Base-by-base conservation (phyloP, 2,888 invertebrate species). In the Platerodrilus igneus region DNA sequence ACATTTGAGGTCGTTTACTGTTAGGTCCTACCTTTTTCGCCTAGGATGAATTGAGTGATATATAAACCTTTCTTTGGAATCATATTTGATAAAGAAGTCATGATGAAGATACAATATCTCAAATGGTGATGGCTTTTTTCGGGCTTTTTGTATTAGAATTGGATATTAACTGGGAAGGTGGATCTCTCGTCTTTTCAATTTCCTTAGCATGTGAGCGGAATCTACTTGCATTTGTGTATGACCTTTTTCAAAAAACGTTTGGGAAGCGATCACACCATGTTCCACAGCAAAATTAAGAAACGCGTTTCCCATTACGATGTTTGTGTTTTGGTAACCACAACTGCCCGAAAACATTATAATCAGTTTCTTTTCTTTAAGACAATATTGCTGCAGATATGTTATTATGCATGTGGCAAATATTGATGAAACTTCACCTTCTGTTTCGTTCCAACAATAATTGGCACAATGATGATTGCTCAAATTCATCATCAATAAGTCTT, bases 211-310 rank as follows among this genome's bases (percentile, higher is more conserved):
- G 21, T 54, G 49, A 4, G 50, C 47, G 15, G 43, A 41, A 32
- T 52, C 51, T 20, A 42, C 45, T 16, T 52, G 47, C 52, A 52
- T 51, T 17, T 48, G 47, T 9, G 50, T 45, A 29, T 50, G 51
- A 7, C 50, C n/a, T 21, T 43, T 45, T 11, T 25, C 39, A 13
- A 51, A 23, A 48, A 26, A 51, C 36, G 48, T 45, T 37, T 48
- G 33, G n/a, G 25, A 26, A 31, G 43, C 39, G 6, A 28, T 20
- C 10, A 37, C 19, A 30, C 23, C 11, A 14, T 44, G 32, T 22
- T 14, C 10, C n/a, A n/a, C n/a, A 22, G 43, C 17, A 20, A 40
- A 26, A 28, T 36, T 18, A 10, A 49, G 32, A 4, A 53, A 29
- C 5, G 49, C 52, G 27, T 55, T 55, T 46, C n/a, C 21, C 22